Evolutionary conservation across 2,888 invertebrate species (phyloP).

Genomic region (Athalia rosae): DNA sequence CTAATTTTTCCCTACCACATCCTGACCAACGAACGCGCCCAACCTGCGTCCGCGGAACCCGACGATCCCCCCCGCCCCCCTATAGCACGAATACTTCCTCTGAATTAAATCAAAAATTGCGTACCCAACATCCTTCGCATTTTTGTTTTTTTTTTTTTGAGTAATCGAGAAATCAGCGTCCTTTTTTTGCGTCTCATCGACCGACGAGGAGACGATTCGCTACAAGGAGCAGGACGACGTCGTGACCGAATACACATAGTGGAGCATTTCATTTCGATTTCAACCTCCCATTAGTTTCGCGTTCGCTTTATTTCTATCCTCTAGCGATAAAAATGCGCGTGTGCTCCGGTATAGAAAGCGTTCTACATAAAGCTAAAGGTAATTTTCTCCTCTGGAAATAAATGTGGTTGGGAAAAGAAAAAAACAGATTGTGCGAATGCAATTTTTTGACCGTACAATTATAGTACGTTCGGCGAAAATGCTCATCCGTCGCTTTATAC

Average conservation of each 20-base stretch:
- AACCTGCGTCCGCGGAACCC: not conserved
- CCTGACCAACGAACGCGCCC: not conserved
- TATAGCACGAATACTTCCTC: constrained; percentile 15
- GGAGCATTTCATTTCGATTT: constrained; percentile 38
- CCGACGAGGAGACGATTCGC: too few relatives aligned
- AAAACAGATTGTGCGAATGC: not conserved
- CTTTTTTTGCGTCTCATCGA: too few relatives aligned
- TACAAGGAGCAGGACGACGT: not conserved
- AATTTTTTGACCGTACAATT: too few relatives aligned
- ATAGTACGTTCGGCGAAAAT: too few relatives aligned
- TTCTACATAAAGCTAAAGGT: constrained; percentile 50
- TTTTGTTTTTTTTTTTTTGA: too few relatives aligned
- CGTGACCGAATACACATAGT: constrained; percentile 17
- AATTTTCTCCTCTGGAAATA: constrained; percentile 27
- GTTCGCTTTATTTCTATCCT: constrained; percentile 24
- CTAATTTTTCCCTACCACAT: constrained; percentile 9
- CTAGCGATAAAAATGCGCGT: not conserved
- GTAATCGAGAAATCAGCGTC: too few relatives aligned
- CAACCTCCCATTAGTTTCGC: constrained; percentile 15
- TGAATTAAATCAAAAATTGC: not conserved
- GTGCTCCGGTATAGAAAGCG: constrained; percentile 53
- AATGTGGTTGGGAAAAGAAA: not conserved
- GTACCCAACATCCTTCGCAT: not conserved
- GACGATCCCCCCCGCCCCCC: not conserved
- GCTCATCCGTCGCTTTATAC: too few relatives aligned